Base-by-base conservation (phyloP, 64 coral and sea anemone genomes). In the Cladopsammia gracilis region DNA sequence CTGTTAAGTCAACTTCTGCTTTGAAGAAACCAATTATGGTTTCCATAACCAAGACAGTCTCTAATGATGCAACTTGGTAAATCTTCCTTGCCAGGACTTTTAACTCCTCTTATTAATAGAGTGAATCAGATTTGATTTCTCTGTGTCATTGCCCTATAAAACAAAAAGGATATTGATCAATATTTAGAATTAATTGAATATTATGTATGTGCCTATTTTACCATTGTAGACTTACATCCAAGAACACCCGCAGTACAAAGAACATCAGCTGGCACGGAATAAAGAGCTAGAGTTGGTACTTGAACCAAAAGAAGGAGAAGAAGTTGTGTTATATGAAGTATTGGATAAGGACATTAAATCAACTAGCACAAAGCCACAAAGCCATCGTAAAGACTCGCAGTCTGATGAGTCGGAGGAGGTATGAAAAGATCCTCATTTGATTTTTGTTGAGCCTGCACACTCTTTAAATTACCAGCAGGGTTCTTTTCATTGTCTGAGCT, bases 161-260 rank as follows among this genome's bases (percentile, higher is more conserved):
- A 34, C 34, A 34, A 34, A 34, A 34, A 34, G 34, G 34, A 2
- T 34, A 34, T 34, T 34, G 34, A 34, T 34, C 34, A 34, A 34
- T 34, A 34, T 34, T 34, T 34, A 34, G 34, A 34, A 34, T 34
- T 34, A 34, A 34, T 23, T 70, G 64, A 86, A 58, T 44, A 6
- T 34, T 61, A 34, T 34, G 34, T 34, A 34, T 34, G 34, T 34
- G 11, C 25, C 48, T 7, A 25, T 71, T 16, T 76, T 86, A 12
- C 15, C 68, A 7, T 64, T 24, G 19, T 34, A 98, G 96, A 25
- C 54, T 11, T 95, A 92, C 42, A 23, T 95, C 14, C 83, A 90
- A 22, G 94, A 99, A 3, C 90, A 99, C 46, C 98, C 98, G 10
- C 88, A 96, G 42, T 99, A 99, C 78, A 77, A 94, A 26, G 88